A percentile compares a stretch with the other conserved stretches of the same genome.
These are phyloP conservation scores for Scyliorhinus canicula DNA, from an alignment of 2,797 vertebrate genomes.

Conservation along the genomic window DNA sequence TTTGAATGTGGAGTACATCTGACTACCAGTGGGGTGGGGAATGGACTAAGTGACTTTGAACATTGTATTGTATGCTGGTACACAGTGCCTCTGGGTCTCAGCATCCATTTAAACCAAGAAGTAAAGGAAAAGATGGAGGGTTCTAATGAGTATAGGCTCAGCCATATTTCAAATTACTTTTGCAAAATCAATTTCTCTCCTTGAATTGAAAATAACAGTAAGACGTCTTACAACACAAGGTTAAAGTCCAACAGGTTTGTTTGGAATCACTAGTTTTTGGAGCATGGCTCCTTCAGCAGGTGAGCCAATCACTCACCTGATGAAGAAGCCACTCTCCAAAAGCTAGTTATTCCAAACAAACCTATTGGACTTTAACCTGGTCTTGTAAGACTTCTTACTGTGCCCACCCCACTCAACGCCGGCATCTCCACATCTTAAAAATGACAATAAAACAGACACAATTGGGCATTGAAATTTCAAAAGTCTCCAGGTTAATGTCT, in stretches of 20 bases:
- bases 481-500: not conserved
- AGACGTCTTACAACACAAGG: too few relatives aligned
- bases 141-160: not conserved
- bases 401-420: too few relatives aligned
- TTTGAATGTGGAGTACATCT: not conserved
- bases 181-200: not conserved
- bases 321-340: too few relatives aligned
- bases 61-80: not conserved
- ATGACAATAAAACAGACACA: not conserved
- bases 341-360: too few relatives aligned
- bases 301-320: too few relatives aligned
- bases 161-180: not conserved
- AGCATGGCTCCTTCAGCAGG: too few relatives aligned
- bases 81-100: not conserved
- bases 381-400: too few relatives aligned
- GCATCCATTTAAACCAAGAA: not conserved
- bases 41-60: not conserved
- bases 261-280: too few relatives aligned
- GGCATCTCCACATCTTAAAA: too few relatives aligned
- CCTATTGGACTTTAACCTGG: too few relatives aligned
- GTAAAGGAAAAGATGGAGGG: not conserved
- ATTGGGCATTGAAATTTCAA: not conserved
- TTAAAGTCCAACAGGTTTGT: too few relatives aligned
- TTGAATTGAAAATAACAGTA: not conserved
- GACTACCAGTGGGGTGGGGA: not conserved